These are phyloP conservation scores for Polyploca ridens DNA, from an alignment of 2,888 invertebrate genomes.

Conservation along the genomic window DNA sequence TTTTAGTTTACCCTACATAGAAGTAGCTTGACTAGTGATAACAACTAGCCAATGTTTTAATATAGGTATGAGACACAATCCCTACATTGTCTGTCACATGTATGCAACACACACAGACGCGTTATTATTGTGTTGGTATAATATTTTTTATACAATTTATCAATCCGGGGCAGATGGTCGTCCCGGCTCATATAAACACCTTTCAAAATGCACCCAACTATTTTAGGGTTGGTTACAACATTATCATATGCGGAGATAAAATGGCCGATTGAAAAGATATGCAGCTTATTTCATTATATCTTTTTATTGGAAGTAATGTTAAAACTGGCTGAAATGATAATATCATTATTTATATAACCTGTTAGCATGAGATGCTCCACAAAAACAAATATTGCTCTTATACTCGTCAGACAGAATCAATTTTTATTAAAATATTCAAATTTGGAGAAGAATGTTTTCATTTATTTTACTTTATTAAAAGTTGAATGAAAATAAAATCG, in stretches of 20 bases:
- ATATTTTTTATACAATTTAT: conserved; percentile 80
- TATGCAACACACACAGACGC: conserved; percentile 44
- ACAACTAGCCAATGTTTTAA: conserved; percentile 29
- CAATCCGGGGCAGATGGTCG: conserved; percentile 80
- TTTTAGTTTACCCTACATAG: no score
- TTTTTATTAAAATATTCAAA: no score
- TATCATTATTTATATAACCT: neutral
- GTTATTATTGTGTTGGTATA: conserved; percentile 51
- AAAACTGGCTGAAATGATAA: neutral
- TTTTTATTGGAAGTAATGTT: neutral
- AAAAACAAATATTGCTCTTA: neutral
- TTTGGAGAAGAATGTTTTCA: no score
- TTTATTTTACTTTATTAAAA: no score
- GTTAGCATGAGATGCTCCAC: neutral
- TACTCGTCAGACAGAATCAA: no score
- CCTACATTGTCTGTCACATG: conserved; percentile 41
- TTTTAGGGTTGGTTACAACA: conserved; percentile 79
- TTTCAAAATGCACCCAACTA: conserved; percentile 75
- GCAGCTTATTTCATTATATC: neutral
- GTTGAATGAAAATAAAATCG: neutral
- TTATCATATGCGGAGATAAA: conserved; percentile 71
- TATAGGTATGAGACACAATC: conserved; percentile 35
- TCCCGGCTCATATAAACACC: conserved; percentile 73
- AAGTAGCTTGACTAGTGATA: conserved; percentile 13
- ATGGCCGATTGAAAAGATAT: conserved; percentile 49